Base-by-base conservation (phyloP, 1,140 invertebrate genomes). In the Drosophila ohnishii region DNA sequence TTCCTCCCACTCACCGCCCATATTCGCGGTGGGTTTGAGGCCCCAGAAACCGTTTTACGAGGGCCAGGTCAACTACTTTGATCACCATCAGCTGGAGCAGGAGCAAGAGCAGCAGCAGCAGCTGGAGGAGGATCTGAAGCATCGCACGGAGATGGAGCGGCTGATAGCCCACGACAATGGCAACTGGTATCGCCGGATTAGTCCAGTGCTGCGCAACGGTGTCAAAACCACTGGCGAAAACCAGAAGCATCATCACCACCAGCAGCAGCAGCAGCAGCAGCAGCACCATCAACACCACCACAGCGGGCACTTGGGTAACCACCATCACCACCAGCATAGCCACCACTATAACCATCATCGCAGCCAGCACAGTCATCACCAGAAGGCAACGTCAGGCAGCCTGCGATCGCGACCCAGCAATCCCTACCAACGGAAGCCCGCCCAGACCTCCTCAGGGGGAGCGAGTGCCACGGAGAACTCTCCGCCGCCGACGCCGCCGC, bases 51-150 rank as follows among this genome's bases (percentile, higher is more conserved):
- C 83, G 0, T 91, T 90, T 35, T 91, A 91, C 25, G 84, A 91
- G 70, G 90, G 90, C 1, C 90, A 90, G 39, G 79, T 91, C 8
- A 90, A 83, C 63, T 91, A 91, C 56, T 91, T 78, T 45, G 63
- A 85, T 10, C 65, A 91, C 19, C 67, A 60, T 14, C 40, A 40
- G 14, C 14, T 53, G 73, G 25, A 50, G 13, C 59, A 51, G 30
- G 47, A 75, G 11, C 34, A 50, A 5, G 58, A 67, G 19, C 44
- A 63, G 28, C 37, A 47, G 25, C 53, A 44, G 50, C 39, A 47
- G 28, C n/a, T 35, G 35, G 40, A 61, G 9, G 44, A 69, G 35
- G 72, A 75, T 16, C 79, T 59, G 13, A 76, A 73, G 42, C 76
- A 75, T 11, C 79, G 61, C 34, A 76, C 80, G 1, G 78, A 84